Conservation (phyloP, 2,113 vertebrate species). For the Capreolus pygargus region DNA sequence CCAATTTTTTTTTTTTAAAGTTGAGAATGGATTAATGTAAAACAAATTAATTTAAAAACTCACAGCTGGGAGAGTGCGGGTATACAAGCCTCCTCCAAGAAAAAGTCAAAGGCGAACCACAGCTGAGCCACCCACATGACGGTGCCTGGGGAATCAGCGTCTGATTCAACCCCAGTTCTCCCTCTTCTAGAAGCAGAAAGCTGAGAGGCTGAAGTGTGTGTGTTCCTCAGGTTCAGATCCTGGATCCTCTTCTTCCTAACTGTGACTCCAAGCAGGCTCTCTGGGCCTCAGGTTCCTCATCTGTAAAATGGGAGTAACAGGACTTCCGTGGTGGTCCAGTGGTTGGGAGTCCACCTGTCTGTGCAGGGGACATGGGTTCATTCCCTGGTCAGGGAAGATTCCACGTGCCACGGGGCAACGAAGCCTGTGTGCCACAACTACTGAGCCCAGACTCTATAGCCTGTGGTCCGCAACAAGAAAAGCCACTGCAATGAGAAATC, state of each 20-base stretch:
- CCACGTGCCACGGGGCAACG: neutral
- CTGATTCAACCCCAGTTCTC: neutral
- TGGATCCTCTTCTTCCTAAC: neutral
- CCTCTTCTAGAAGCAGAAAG: neutral
- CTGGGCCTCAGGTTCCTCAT: neutral
- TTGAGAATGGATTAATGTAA: neutral
- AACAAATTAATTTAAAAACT: neutral
- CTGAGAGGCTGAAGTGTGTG: neutral
- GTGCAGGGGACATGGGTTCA: neutral
- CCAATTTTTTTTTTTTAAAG: neutral
- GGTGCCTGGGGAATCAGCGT: accelerated
- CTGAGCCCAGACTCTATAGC: neutral
- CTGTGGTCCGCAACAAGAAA: neutral
- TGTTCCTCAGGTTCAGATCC: neutral
- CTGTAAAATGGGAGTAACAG: neutral
- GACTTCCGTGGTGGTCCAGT: neutral
- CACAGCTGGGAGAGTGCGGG: neutral
- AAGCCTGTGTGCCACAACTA: neutral
- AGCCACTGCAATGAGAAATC: neutral
- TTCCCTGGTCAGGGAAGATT: neutral
- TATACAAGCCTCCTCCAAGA: neutral
- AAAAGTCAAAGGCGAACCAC: neutral
- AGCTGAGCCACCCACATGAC: neutral
- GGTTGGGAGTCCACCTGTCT: neutral
- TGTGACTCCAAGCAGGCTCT: neutral